Evolutionary conservation across 2,797 vertebrate species (phyloP), one percentile per base, ranked within the genome.

Genomic region (Pteropus rufus): DNA sequence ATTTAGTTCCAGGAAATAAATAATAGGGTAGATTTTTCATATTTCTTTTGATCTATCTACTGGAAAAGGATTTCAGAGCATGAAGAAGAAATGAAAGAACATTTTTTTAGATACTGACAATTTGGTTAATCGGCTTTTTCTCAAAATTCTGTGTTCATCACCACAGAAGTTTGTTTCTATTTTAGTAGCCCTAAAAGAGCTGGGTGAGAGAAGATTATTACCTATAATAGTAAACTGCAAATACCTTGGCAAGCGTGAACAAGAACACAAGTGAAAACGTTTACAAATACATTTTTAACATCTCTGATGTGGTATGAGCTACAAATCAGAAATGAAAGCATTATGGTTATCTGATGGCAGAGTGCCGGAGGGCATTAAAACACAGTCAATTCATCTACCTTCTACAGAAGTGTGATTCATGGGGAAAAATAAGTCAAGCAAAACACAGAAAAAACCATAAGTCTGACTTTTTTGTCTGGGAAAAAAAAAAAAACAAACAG

Each of bases 171-270:
- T 76, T 73, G 72, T 93, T 88, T 87, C 49, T 62, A 84, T 93
- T 75, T 92, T 80, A 82, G 76, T 81, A 87, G 72, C 16, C 24
- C 5, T 0, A 31, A 18, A 89, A 24, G 69, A 69, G 94, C 10
- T 1, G 89, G 46, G 44, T 24, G 5, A 96, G 92, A 96, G 89
- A 94, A 95, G 94, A 97, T 93, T 88, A 96, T 91, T 85, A 95
- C 52, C 56, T 62, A 9, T 64, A 93, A 94, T 64, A 94, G 96
- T 91, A 94, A 96, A 97, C 4, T 92, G 46, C 49, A 96, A 91
- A 93, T 6, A 39, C 41, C 31, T 19, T 34, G 91, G 62, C 31
- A 83, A 89, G 84, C 58, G 58, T 0, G 67, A 97, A 54, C 64
- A 94, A 95, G 65, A 97, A 31, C 44, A 34, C 31, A 41, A 36